Percentiles rank a stretch among this genome's conserved stretches.
These are phyloP conservation scores for Oxystoma pomonae DNA, from an alignment of 2,888 invertebrate genomes.

Conservation along the genomic window DNA sequence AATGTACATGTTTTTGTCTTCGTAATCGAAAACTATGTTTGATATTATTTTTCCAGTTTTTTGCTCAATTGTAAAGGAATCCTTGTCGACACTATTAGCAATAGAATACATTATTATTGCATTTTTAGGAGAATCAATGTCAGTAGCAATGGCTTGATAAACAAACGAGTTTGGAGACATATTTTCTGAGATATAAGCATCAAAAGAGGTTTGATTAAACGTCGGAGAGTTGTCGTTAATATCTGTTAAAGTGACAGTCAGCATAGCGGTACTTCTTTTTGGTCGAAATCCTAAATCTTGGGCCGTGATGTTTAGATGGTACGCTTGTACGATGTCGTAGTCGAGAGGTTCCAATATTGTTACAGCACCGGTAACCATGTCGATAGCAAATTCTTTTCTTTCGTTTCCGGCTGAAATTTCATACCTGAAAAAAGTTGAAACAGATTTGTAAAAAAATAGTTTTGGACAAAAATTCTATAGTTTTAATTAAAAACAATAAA, in stretches of 20 bases:
- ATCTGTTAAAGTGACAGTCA: constrained; percentile 84
- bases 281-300: constrained; percentile 81
- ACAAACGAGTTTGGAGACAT: constrained; percentile 70
- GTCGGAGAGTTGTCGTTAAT: constrained; percentile 90
- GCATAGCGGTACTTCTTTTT: constrained; percentile 69
- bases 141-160: constrained; percentile 70
- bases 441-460: no score
- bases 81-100: constrained; percentile 68
- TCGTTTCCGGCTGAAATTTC: constrained; percentile 80
- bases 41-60: constrained; percentile 74
- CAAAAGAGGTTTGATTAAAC: constrained; percentile 74
- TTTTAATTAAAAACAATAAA: no score
- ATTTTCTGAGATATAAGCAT: constrained; percentile 81
- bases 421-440: constrained; percentile 56
- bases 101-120: constrained; percentile 81
- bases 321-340: constrained; percentile 81
- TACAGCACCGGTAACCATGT: constrained; percentile 72
- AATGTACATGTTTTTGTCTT: constrained; percentile 70
- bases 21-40: constrained; percentile 79
- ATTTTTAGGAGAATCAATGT: constrained; percentile 85
- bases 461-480: no score
- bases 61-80: constrained; percentile 72
- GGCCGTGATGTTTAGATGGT: constrained; percentile 82
- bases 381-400: constrained; percentile 74
- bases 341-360: constrained; percentile 77